Conservation (phyloP, 1,140 invertebrate genomes). For the Zaprionus africanus region DNA sequence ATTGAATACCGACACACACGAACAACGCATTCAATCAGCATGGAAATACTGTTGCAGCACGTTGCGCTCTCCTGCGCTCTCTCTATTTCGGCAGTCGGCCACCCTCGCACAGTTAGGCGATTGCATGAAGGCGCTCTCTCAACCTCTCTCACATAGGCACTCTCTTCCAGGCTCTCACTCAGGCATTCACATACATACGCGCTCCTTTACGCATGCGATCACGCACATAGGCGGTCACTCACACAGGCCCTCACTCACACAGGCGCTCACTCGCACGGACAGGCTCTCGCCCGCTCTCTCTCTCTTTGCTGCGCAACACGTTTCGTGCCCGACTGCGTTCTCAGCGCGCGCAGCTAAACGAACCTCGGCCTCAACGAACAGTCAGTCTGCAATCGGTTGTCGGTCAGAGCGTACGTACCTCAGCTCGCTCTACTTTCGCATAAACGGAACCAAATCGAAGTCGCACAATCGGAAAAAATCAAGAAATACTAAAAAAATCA, state of each 20-base stretch:
- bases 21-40: background rate
- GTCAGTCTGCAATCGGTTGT: slow-evolving; percentile 19
- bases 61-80: slow-evolving; percentile 5
- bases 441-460: slow-evolving; percentile 7
- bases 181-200: background rate
- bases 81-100: background rate
- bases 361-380: background rate
- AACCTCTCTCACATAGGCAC: slow-evolving; percentile 1
- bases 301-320: slow-evolving; percentile 30
- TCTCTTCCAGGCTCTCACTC: background rate
- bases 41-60: slow-evolving; percentile 16
- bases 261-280: background rate
- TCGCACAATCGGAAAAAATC: slow-evolving; percentile 2
- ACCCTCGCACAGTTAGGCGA: background rate
- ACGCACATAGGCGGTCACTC: background rate
- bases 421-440: background rate
- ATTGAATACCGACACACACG: slow-evolving; percentile 13
- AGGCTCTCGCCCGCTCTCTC: slow-evolving; percentile 9
- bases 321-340: slow-evolving; percentile 24
- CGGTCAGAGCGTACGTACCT: slow-evolving; percentile 16
- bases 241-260: background rate
- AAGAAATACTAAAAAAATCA: slow-evolving; percentile 4
- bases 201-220: background rate
- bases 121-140: background rate
- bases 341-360: slow-evolving; percentile 31